Evolutionary conservation across 2,797 vertebrate species (phyloP).

Genomic region (Linurgus olivaceus): DNA sequence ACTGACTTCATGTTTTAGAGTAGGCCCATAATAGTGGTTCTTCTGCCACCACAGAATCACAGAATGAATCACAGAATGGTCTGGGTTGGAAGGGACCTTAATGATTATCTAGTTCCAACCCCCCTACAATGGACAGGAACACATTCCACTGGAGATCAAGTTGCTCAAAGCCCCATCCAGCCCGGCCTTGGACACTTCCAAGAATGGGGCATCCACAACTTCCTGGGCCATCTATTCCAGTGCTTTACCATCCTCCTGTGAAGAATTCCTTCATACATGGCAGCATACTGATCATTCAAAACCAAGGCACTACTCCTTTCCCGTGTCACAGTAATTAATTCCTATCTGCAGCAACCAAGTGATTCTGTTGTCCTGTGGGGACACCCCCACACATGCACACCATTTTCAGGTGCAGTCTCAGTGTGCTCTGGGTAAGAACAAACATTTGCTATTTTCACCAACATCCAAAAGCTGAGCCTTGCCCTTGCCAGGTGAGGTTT

Average conservation of each 20-base stretch:
- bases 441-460: neutral
- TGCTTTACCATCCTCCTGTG: neutral
- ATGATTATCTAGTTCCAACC: neutral
- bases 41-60: neutral
- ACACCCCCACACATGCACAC: accelerated
- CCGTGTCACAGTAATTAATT: neutral
- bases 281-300: neutral
- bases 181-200: neutral
- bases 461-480: neutral
- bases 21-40: neutral
- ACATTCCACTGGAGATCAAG: neutral
- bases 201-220: neutral
- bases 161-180: neutral
- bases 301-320: neutral
- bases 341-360: neutral
- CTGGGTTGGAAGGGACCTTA: neutral
- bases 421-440: neutral
- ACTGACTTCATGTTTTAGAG: neutral
- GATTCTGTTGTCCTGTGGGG: neutral
- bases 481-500: neutral
- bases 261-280: neutral
- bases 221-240: neutral
- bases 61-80: neutral
- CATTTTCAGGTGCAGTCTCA: neutral
- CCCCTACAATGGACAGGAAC: no score